phyloP scores from a whole-genome alignment of 2,113 vertebrate genomes.

The Bubo bubo region DNA sequence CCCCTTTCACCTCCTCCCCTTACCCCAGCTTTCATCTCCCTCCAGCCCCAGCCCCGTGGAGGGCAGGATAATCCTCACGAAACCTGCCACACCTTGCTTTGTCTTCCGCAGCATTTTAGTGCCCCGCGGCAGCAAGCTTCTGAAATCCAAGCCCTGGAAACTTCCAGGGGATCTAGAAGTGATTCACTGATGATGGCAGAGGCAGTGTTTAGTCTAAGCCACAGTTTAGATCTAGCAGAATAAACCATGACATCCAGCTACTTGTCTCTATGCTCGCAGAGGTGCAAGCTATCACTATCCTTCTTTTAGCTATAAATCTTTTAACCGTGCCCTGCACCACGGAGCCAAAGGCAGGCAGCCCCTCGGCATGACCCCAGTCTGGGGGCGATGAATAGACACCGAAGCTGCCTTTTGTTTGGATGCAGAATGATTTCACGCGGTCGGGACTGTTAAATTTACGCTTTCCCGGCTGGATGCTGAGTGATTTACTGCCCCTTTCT shows the following conservation, averaged over 20 bases:
- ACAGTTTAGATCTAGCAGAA: not conserved
- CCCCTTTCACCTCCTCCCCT: not conserved
- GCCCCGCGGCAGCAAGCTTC: not conserved
- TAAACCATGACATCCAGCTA: not conserved
- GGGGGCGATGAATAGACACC: not conserved
- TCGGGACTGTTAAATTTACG: not conserved
- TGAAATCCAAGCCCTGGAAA: constrained; percentile 48
- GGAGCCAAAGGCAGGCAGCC: not conserved
- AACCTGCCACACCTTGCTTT: constrained; percentile 60
- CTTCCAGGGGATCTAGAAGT: constrained; percentile 19
- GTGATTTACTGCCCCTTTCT: not conserved
- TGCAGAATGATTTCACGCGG: not conserved
- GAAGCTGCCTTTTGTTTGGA: not conserved
- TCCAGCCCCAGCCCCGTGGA: not conserved
- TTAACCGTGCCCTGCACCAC: accelerated
- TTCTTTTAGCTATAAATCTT: not conserved
- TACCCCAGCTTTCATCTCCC: not conserved
- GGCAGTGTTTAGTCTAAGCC: constrained; percentile 14
- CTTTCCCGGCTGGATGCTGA: not conserved
- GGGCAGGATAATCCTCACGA: not conserved
- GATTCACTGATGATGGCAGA: constrained; percentile 31
- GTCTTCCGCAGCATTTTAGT: not conserved
- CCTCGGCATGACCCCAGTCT: not conserved
- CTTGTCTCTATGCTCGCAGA: accelerated
- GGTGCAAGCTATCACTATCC: accelerated